These are phyloP conservation scores for Sibirionetta formosa DNA, from an alignment of 2,797 vertebrate species.

Conservation along the genomic window DNA sequence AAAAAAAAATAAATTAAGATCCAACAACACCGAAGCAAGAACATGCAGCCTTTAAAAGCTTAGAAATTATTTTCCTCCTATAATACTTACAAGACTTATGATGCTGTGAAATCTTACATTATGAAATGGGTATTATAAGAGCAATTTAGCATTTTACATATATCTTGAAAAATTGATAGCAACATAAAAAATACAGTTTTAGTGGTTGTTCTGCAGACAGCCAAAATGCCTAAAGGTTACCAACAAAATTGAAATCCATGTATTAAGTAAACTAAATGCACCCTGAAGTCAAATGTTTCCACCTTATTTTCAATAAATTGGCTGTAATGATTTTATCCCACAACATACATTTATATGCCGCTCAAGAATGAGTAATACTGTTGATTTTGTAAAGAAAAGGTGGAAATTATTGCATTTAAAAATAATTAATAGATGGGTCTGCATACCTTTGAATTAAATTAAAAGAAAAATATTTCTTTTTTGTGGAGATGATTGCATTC, in stretches of 20 bases:
- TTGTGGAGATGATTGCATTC: constrained; percentile 96
- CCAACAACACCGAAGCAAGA: constrained; percentile 68
- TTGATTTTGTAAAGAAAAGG: constrained; percentile 90
- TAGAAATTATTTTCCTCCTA: constrained; percentile 47
- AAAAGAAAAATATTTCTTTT: constrained; percentile 92
- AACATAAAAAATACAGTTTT: constrained; percentile 40
- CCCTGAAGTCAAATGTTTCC: constrained; percentile 83
- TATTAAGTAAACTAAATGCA: constrained; percentile 84
- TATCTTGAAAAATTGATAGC: constrained; percentile 51
- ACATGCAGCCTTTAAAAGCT: constrained; percentile 74
- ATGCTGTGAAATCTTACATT: constrained; percentile 70
- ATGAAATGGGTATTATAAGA: constrained; percentile 59
- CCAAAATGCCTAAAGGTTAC: constrained; percentile 74
- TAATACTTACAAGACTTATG: constrained; percentile 69
- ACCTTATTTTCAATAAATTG: constrained; percentile 82
- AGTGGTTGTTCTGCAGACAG: constrained; percentile 6
- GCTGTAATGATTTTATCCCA: constrained; percentile 78
- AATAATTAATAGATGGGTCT: constrained; percentile 98
- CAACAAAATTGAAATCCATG: constrained; percentile 77
- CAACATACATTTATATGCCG: constrained; percentile 77
- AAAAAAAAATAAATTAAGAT: constrained; percentile 56
- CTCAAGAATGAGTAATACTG: constrained; percentile 85
- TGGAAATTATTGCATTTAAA: constrained; percentile 95
- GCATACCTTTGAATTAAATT: constrained; percentile 91
- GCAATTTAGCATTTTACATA: constrained; percentile 35